Percentiles rank a stretch among this genome's conserved stretches.
phyloP scores from a whole-genome alignment of 2,888 invertebrate species.

The Pasiphila rectangulata region DNA sequence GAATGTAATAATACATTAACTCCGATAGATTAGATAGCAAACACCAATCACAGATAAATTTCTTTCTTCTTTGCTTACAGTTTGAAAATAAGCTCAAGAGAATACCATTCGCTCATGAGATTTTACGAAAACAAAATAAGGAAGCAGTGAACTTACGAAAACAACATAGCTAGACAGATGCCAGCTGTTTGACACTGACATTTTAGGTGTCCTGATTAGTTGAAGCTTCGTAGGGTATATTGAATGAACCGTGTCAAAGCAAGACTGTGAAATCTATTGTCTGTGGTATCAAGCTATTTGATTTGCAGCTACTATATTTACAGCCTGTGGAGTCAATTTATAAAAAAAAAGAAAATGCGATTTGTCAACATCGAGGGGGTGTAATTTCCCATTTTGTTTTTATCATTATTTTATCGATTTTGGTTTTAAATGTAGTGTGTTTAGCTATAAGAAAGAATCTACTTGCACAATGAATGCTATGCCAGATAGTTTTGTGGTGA shows the following conservation, averaged over 20 bases:
- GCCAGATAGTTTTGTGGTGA: constrained; percentile 60
- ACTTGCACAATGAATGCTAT: constrained; percentile 56
- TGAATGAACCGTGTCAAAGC: background rate
- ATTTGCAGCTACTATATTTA: too few relatives aligned
- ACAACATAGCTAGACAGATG: too few relatives aligned
- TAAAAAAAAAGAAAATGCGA: constrained; percentile 23
- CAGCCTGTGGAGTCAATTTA: constrained; percentile 7
- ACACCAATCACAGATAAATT: constrained; percentile 29
- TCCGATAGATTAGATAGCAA: constrained; percentile 32
- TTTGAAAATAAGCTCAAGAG: constrained; percentile 10
- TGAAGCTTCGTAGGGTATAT: constrained; percentile 3
- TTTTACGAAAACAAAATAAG: constrained; percentile 3
- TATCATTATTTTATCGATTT: constrained; percentile 29
- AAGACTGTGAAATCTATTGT: background rate
- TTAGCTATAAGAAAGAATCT: constrained; percentile 37
- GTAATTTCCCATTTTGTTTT: constrained; percentile 36
- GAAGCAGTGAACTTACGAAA: too few relatives aligned
- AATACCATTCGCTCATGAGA: constrained; percentile 16
- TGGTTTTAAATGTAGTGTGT: constrained; percentile 41
- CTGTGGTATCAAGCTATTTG: constrained; percentile 8
- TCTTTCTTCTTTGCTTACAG: constrained; percentile 22
- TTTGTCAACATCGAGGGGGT: constrained; percentile 38
- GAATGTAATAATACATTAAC: constrained; percentile 13
- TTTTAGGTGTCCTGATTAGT: background rate
- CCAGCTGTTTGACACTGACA: constrained; percentile 3